These are phyloP conservation scores for Esox niger DNA, from an alignment of 2,113 vertebrate species.

Conservation along the genomic window DNA sequence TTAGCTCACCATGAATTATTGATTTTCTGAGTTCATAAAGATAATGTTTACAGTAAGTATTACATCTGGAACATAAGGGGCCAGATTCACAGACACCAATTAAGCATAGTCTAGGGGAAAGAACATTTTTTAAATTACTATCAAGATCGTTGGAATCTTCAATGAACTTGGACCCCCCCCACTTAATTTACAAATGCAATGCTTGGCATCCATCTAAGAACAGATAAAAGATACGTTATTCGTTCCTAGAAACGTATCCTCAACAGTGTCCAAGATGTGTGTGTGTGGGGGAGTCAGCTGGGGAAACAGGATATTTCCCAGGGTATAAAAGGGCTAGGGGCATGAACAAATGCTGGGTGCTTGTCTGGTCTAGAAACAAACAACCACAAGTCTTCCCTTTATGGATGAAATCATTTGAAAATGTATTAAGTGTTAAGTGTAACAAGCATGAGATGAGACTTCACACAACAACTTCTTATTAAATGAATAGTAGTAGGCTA, in stretches of 20 bases:
- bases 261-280: not conserved
- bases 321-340: not conserved
- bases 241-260: not conserved
- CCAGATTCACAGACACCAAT: too few species aligned
- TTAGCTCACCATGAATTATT: not conserved
- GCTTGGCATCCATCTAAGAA: not conserved
- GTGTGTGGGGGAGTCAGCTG: not conserved
- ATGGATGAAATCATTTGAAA: too few species aligned
- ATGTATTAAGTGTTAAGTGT: too few species aligned
- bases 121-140: too few species aligned
- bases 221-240: not conserved
- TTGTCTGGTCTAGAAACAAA: not conserved
- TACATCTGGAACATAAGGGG: not conserved
- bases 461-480: not conserved
- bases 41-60: not conserved
- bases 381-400: not conserved
- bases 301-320: not conserved
- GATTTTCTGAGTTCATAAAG: not conserved
- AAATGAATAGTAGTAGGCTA: not conserved
- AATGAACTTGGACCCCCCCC: too few species aligned
- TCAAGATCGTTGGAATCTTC: too few species aligned
- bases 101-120: too few species aligned
- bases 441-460: too few species aligned
- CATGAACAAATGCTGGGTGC: constrained; percentile 2
- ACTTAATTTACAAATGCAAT: not conserved